Evolutionary conservation across 2,797 vertebrate species (phyloP).

Genomic region (Enteromius paludinosus): DNA sequence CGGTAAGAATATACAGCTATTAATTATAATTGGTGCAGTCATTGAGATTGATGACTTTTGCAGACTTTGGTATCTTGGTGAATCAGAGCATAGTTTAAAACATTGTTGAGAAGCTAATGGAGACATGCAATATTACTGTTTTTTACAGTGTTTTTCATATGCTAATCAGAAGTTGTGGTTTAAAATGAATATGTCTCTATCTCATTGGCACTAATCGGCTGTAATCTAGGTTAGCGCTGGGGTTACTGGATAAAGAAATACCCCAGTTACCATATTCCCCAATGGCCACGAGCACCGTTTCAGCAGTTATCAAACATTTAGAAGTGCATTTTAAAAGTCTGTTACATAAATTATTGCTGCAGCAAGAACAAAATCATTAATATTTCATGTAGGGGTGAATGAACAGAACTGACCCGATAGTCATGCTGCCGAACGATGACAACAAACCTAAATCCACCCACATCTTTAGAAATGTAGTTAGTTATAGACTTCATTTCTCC

Average conservation of each 20-base stretch:
- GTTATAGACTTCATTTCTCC: neutral
- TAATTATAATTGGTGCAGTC: neutral
- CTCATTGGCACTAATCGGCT: neutral
- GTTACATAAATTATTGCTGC: slow-evolving; percentile 42
- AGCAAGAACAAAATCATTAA: slow-evolving; percentile 32
- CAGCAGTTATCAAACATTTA: slow-evolving; percentile 43
- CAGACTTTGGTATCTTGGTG: neutral
- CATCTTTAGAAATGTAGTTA: neutral
- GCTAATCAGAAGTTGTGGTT: slow-evolving; percentile 14
- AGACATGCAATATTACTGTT: neutral
- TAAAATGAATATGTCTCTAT: slow-evolving; percentile 16
- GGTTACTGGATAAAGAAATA: neutral
- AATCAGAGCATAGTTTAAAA: neutral
- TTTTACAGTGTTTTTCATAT: slow-evolving; percentile 33
- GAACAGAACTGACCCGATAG: slow-evolving; percentile 34
- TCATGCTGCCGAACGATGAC: neutral
- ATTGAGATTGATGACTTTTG: neutral
- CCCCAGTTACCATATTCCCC: neutral
- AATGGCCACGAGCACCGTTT: neutral
- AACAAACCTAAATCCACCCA: slow-evolving; percentile 8
- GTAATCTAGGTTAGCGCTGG: slow-evolving; percentile 15
- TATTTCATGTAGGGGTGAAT: slow-evolving; percentile 24
- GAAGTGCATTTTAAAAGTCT: slow-evolving; percentile 38
- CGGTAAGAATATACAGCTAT: neutral
- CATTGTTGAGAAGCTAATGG: neutral